These are phyloP conservation scores for Periophthalmodon schlosseri DNA, from an alignment of 2,113 vertebrate species.

Conservation along the genomic window DNA sequence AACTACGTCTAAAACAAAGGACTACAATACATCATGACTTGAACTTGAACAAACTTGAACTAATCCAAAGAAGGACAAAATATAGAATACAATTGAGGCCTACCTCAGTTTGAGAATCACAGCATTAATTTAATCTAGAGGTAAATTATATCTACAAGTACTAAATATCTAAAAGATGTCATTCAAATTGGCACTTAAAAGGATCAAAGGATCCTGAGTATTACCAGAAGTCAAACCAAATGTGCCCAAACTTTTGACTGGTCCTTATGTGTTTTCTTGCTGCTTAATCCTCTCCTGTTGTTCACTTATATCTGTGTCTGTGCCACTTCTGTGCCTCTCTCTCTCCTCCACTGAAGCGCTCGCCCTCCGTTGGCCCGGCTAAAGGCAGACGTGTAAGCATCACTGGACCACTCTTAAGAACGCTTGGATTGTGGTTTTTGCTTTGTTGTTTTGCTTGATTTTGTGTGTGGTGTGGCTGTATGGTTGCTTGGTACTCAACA, in stretches of 20 bases:
- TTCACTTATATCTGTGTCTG: constrained; percentile 2
- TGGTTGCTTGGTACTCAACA: constrained; percentile 40
- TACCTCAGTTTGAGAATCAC: too few relatives aligned
- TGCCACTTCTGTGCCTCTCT: not conserved
- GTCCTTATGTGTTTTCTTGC: not conserved
- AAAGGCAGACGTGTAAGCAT: constrained; percentile 2
- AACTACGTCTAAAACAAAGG: too few relatives aligned
- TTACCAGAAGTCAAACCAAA: not conserved
- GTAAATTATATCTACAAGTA: too few relatives aligned
- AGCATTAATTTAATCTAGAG: too few relatives aligned
- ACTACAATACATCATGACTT: too few relatives aligned
- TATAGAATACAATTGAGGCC: too few relatives aligned
- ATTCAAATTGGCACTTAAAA: not conserved
- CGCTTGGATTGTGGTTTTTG: not conserved
- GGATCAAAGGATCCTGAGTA: not conserved
- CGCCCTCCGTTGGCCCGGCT: constrained; percentile 1
- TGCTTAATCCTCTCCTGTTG: not conserved
- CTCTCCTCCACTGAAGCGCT: constrained; percentile 1
- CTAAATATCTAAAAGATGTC: too few relatives aligned
- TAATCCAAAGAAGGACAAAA: too few relatives aligned
- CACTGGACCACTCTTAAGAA: not conserved
- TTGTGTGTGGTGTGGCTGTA: constrained; percentile 27
- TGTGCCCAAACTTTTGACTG: not conserved
- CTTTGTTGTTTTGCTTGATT: not conserved
- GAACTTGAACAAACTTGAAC: too few relatives aligned